Conservation (phyloP, 2,797 vertebrate genomes). For the Anguilla marmorata region DNA sequence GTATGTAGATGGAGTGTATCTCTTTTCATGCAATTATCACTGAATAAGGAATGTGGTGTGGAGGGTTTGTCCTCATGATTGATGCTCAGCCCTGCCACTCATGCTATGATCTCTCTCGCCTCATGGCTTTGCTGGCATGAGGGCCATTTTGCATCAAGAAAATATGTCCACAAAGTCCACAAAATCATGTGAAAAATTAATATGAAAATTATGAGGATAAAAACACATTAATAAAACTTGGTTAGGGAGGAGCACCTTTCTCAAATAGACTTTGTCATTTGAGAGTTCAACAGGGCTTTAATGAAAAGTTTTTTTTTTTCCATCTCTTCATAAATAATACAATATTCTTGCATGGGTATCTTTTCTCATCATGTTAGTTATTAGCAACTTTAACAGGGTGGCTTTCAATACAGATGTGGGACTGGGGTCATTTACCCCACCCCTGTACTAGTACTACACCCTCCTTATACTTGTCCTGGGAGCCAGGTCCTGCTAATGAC, state of each 20-base stretch:
- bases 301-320: neutral
- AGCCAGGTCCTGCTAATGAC: slow-evolving; percentile 53
- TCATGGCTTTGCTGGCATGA: slow-evolving; percentile 55
- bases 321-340: neutral
- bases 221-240: neutral
- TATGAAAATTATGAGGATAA: neutral
- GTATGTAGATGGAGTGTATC: slow-evolving; percentile 63
- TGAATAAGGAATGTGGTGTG: slow-evolving; percentile 48
- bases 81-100: slow-evolving; percentile 50
- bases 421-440: slow-evolving; percentile 10
- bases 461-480: slow-evolving; percentile 43
- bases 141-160: slow-evolving; percentile 45
- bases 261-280: neutral
- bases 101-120: slow-evolving; percentile 42
- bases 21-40: slow-evolving; percentile 50
- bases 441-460: slow-evolving; percentile 14
- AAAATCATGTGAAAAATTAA: neutral
- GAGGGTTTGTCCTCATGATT: slow-evolving; percentile 60
- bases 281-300: neutral
- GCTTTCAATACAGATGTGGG: slow-evolving; percentile 23
- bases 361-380: neutral
- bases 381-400: neutral
- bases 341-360: neutral
- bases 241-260: neutral
- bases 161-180: neutral